Evolutionary conservation across 2,797 vertebrate genomes (phyloP).

Genomic region (Philypnodon macrostomus): DNA sequence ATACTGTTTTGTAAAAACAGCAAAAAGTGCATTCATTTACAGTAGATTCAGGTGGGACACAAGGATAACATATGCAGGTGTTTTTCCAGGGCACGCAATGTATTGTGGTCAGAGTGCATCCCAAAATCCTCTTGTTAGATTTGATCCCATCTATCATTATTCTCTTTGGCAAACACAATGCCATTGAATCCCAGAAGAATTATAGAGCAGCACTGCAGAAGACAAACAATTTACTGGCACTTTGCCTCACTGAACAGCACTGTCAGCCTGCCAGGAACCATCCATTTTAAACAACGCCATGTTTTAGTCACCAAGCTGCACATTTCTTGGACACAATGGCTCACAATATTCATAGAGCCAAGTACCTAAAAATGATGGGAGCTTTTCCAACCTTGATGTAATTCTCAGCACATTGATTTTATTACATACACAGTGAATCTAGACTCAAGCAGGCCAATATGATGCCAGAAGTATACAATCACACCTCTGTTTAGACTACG

Average conservation of each 20-base stretch:
- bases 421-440: slow-evolving; percentile 32
- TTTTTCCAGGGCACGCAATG: slow-evolving; percentile 56
- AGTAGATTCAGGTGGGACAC: slow-evolving; percentile 36
- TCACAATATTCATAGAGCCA: slow-evolving; percentile 56
- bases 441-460: slow-evolving; percentile 29
- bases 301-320: slow-evolving; percentile 72
- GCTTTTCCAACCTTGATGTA: slow-evolving; percentile 32
- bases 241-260: slow-evolving; percentile 85
- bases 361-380: slow-evolving; percentile 58
- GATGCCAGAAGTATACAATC: slow-evolving; percentile 28
- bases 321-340: slow-evolving; percentile 70
- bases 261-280: slow-evolving; percentile 82
- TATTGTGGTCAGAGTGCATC: slow-evolving; percentile 75
- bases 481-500: slow-evolving; percentile 21
- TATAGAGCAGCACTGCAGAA: slow-evolving; percentile 83
- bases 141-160: slow-evolving; percentile 85
- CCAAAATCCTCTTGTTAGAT: slow-evolving; percentile 79
- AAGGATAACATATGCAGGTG: slow-evolving; percentile 35
- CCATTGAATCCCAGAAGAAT: slow-evolving; percentile 84
- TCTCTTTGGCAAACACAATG: slow-evolving; percentile 85
- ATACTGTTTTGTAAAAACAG: slow-evolving; percentile 2
- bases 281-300: slow-evolving; percentile 81
- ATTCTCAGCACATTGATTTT: slow-evolving; percentile 29
- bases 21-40: slow-evolving; percentile 25
- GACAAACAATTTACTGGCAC: slow-evolving; percentile 89